Conservation (phyloP, 2,888 invertebrate species). For the Vannuccia rotundouncinata region DNA sequence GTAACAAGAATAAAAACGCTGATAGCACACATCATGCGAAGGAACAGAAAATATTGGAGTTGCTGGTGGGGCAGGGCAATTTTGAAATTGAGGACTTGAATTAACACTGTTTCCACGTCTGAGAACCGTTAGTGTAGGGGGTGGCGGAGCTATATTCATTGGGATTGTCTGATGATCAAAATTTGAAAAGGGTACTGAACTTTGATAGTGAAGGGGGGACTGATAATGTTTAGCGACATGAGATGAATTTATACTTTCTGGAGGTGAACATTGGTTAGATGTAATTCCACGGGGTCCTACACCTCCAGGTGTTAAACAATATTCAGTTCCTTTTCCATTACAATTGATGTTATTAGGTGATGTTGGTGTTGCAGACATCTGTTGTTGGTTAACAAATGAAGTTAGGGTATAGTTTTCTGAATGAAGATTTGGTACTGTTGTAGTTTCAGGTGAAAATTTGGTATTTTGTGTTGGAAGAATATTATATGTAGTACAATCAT, state of each 20-base stretch:
- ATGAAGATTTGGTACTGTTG: background rate
- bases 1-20: background rate
- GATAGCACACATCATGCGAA: background rate
- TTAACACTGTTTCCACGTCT: background rate
- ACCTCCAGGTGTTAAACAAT: background rate
- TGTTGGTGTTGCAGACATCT: background rate
- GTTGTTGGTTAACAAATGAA: background rate
- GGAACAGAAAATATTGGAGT: background rate
- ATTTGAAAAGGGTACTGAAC: background rate
- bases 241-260: background rate
- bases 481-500: slow-evolving; percentile 16
- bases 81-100: background rate
- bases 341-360: background rate
- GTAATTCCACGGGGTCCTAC: background rate
- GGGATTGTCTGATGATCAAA: background rate
- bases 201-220: background rate
- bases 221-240: background rate
- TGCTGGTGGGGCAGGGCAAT: background rate
- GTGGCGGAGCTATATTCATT: slow-evolving; percentile 4
- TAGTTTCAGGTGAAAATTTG: background rate
- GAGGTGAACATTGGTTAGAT: background rate
- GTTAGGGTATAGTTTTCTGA: background rate
- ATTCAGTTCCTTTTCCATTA: background rate
- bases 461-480: background rate
- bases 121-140: background rate